Base-by-base conservation (phyloP, 2,113 vertebrate species). In the Ranitomeya imitator region DNA sequence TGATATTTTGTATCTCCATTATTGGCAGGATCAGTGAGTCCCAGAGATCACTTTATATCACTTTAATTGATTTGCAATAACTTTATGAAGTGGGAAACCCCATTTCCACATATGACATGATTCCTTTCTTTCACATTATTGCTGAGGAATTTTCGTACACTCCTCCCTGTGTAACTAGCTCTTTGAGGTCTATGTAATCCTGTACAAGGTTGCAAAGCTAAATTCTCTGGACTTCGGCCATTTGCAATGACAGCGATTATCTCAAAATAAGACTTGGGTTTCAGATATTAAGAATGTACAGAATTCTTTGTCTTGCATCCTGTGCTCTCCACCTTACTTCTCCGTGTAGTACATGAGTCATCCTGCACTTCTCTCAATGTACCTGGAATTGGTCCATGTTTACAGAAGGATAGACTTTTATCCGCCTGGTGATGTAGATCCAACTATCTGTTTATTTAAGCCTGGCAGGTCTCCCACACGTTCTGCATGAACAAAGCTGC, bases 361-460 rank as follows among this genome's bases (percentile, higher is more conserved):
- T 11, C 8, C 11, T 67, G n/a, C 87, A 88, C 83, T 88, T 78
- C 60, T 69, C 69, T 67, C 21, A 84, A 78, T 88, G 80, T 88
- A 88, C 87, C 81, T 88, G 87, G 87, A 83, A 84, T 78, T 6
- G n/a, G 57, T 88, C 87, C 87, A 88, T 88, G 87, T 88, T 88
- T 88, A 84, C 81, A 83, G 16, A 78, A 88, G 81, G 80, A 76
- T 52, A 31, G 51, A 54, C 45, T 63, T 88, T 77, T 88, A 84
- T 78, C 73, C 69, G 57, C 54, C 31, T 84, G 87, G 73, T 88
- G 87, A 88, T 83, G 87, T 74, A 78, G 71, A 60, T 88, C 26
- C 15, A 76, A 21, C 59, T 78, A 57, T 88, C 60, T 88, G 73
- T 88, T 88, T 88, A 77, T 88, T 88, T 88, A 88, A 83, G 57